phyloP scores from a whole-genome alignment of 2,113 vertebrate species.

The Caretta caretta region DNA sequence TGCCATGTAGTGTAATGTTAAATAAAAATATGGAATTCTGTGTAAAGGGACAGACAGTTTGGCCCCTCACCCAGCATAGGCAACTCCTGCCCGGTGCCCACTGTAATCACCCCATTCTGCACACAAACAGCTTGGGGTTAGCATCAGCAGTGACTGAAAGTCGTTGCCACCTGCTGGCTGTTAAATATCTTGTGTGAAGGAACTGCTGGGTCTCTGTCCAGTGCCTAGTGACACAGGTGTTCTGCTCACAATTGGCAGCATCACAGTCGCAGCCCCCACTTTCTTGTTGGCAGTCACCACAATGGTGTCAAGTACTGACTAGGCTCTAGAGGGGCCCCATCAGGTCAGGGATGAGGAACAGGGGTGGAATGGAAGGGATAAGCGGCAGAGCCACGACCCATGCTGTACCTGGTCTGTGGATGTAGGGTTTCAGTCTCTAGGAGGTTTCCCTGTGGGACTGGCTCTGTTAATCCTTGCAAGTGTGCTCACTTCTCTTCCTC shows the following conservation, averaged over 20 bases:
- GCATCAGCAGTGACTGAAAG: background rate
- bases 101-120: rapidly evolving
- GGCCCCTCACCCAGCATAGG: background rate
- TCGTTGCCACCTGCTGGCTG: background rate
- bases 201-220: background rate
- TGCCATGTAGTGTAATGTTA: background rate
- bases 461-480: background rate
- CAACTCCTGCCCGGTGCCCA: background rate
- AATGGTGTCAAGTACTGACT: background rate
- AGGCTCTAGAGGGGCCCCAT: background rate
- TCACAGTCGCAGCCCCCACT: background rate
- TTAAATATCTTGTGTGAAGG: background rate
- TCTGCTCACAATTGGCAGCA: background rate
- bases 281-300: rapidly evolving
- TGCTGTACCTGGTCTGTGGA: background rate
- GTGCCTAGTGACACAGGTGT: background rate
- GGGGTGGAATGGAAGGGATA: background rate
- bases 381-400: background rate
- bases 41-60: background rate
- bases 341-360: background rate
- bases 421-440: background rate
- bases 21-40: background rate
- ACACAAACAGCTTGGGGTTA: background rate
- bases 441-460: background rate
- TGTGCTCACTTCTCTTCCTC: slow-evolving; percentile 36